A percentile compares a stretch with the other conserved stretches of the same genome.
phyloP scores from a whole-genome alignment of 2,113 vertebrate genomes.

The Hyperopisus bebe region DNA sequence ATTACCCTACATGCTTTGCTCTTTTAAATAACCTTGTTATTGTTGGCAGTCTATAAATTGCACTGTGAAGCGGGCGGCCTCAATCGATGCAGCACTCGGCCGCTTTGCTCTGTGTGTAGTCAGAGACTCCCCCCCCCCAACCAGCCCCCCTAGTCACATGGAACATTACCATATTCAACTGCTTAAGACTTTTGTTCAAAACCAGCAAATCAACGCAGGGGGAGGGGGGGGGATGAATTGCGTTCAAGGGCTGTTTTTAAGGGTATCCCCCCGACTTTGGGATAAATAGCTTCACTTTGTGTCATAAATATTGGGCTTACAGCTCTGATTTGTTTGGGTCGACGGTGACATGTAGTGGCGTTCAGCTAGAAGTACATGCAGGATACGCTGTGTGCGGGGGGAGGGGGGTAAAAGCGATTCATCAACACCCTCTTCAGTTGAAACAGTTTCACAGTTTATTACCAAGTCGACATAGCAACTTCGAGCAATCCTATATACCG shows the following conservation, averaged over 20 bases:
- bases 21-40: conserved; percentile 62
- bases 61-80: conserved; percentile 17
- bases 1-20: conserved; percentile 57
- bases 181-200: conserved; percentile 28
- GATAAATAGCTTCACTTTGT: conserved; percentile 49
- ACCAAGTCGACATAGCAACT: conserved; percentile 14
- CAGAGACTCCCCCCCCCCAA: conserved; percentile 6
- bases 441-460: conserved; percentile 31
- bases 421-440: conserved; percentile 22
- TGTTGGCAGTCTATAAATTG: conserved; percentile 53
- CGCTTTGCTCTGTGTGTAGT: conserved; percentile 16
- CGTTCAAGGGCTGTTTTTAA: conserved; percentile 34
- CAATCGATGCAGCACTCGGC: conserved; percentile 33
- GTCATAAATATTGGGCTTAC: conserved; percentile 42
- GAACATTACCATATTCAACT: conserved; percentile 41
- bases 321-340: conserved; percentile 32
- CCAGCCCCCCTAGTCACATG: conserved; percentile 18
- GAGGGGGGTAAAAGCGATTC: conserved; percentile 6
- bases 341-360: conserved; percentile 27
- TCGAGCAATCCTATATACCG: neutral
- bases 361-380: conserved; percentile 10
- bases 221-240: conserved; percentile 10
- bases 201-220: conserved; percentile 20
- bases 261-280: conserved; percentile 30
- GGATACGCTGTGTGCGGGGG: neutral